Percentiles rank a stretch among this genome's conserved stretches.
These are phyloP conservation scores for Merluccius polli DNA, from an alignment of 2,797 vertebrate genomes.

Conservation along the genomic window DNA sequence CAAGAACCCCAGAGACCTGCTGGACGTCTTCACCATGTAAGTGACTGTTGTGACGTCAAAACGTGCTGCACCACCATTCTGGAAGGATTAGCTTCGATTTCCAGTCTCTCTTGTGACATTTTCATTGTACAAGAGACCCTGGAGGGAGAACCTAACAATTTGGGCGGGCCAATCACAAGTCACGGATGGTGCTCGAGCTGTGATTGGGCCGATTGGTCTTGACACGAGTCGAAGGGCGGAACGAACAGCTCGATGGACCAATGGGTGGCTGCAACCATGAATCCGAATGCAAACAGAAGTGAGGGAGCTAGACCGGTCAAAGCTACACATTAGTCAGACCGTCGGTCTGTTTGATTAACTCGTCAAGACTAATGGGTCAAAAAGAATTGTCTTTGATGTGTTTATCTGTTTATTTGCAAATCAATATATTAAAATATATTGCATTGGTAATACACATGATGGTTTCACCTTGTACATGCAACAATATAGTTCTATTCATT, in stretches of 20 bases:
- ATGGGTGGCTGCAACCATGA: not conserved
- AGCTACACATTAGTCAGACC: too few species aligned
- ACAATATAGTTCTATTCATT: not conserved
- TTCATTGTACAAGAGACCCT: not conserved
- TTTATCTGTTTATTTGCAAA: not conserved
- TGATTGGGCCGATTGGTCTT: not conserved
- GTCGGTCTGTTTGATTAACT: too few species aligned
- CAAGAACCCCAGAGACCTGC: conserved; percentile 78
- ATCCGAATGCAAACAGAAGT: not conserved
- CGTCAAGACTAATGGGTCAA: too few species aligned
- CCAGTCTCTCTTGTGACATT: not conserved
- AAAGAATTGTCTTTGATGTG: too few species aligned
- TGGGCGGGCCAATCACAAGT: too few species aligned
- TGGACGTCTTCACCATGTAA: conserved; percentile 96
- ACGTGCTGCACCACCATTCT: too few species aligned
- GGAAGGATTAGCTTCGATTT: too few species aligned
- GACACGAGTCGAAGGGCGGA: too few species aligned
- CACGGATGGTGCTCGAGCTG: too few species aligned
- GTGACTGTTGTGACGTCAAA: conserved; percentile 39
- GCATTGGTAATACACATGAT: not conserved
- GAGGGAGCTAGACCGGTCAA: not conserved
- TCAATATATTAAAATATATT: not conserved
- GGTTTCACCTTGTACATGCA: not conserved
- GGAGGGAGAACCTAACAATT: too few species aligned
- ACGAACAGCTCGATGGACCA: not conserved